Percentiles rank a stretch among this genome's conserved stretches.
These are phyloP conservation scores for Gymnogyps californianus DNA, from an alignment of 2,113 vertebrate genomes.

Conservation along the genomic window DNA sequence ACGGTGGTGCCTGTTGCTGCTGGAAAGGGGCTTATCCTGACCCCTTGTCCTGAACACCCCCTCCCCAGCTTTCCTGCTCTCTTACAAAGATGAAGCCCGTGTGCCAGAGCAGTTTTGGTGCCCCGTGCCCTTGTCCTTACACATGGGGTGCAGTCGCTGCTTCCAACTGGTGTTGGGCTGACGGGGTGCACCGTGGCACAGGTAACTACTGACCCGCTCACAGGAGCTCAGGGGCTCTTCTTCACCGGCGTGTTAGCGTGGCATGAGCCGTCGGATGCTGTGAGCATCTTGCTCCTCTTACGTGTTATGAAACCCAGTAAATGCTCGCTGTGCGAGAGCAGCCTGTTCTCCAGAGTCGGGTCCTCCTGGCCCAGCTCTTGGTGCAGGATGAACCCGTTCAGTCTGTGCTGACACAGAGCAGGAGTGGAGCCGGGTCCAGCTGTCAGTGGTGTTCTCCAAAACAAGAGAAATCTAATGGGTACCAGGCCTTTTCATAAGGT, in stretches of 20 bases:
- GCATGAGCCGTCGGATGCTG: fast-evolving
- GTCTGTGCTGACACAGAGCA: background rate
- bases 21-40: background rate
- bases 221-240: fast-evolving
- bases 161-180: background rate
- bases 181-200: fast-evolving
- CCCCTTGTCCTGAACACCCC: background rate
- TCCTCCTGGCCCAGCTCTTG: background rate
- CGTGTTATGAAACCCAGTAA: background rate
- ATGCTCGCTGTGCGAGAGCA: fast-evolving
- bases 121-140: background rate
- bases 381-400: fast-evolving
- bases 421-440: background rate
- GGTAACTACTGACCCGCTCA: background rate
- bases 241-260: fast-evolving
- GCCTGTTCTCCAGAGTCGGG: background rate
- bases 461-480: background rate
- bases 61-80: fast-evolving
- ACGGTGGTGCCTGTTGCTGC: background rate
- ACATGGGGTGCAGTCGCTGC: fast-evolving
- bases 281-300: background rate
- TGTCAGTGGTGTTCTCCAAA: fast-evolving
- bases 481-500: background rate
- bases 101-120: background rate
- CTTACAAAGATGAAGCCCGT: background rate